Evolutionary conservation across 2,797 vertebrate species (phyloP), one percentile per base, ranked within the genome.

Genomic region (Neopelma chrysocephalum): DNA sequence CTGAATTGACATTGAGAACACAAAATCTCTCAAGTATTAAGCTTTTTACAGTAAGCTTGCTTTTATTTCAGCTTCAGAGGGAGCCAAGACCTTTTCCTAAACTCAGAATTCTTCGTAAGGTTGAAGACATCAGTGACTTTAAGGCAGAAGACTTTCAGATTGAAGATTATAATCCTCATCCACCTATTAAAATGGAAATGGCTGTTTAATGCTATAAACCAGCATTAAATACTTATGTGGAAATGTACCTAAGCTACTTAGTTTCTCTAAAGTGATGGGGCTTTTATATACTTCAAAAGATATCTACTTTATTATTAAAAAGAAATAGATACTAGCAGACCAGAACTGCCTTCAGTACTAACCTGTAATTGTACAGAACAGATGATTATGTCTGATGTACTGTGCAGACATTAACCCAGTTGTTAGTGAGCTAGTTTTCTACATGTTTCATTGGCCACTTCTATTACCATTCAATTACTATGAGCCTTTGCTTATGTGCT

Each of bases 121-220:
- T 99, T 95, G 98, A 99, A 89, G 96, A 82, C 31, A 99, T 99
- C 3, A 97, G 98, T 53, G 98, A 99, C 80, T 99, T 99, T 95
- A 96, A 94, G 29, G 97, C 98, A 20, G 99, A 99, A 77, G 99
- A 99, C 94, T 99, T 99, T 96, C 98, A 98, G 94, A 98, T 99
- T 93, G 98, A 98, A 73, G 98, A 97, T 91, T 99, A 99, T 95
- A 96, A 99, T 95, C 99, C 99, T 50, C 98, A 99, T 71, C 99
- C 99, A 11, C 14, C 98, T 56, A 99, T 99, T 96, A 99, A 99
- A 97, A 99, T 99, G 99, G 98, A 99, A 94, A 99, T 99, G 99
- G 99, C 99, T 40, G 98, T 99, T 89, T 99, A 97, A 98, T 82
- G 26, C 60, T 60, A 8, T 72, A 69, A 88, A 88, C 12, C 54